Percentiles rank a stretch among this genome's conserved stretches.
phyloP scores from a whole-genome alignment of 2,797 vertebrate genomes.

The Apodemus agrarius region DNA sequence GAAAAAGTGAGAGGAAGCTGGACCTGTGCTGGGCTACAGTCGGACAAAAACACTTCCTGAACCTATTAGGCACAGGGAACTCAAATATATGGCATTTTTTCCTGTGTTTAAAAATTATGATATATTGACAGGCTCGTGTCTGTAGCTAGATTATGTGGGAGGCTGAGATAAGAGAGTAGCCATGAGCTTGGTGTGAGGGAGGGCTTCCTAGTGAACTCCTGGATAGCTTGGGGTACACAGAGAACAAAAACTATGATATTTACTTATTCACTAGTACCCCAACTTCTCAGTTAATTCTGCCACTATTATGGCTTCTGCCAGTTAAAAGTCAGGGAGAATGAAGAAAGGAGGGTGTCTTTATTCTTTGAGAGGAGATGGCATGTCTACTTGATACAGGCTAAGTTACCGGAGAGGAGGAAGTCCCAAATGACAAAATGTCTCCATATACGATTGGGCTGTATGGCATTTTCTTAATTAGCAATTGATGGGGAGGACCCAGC shows the following conservation, averaged over 20 bases:
- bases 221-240: background rate
- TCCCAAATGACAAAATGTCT: background rate
- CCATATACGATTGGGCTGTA: background rate
- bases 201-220: background rate
- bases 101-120: background rate
- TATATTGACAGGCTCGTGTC: background rate
- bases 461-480: background rate
- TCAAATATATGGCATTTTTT: background rate
- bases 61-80: background rate
- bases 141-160: no score
- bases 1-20: background rate
- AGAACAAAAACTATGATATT: background rate
- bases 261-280: background rate
- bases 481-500: background rate
- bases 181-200: background rate
- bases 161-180: background rate
- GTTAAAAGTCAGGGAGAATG: background rate
- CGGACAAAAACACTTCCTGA: background rate
- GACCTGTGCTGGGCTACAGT: background rate
- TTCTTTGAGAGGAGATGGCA: background rate
- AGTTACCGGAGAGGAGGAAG: background rate
- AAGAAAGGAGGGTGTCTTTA: background rate
- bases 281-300: background rate
- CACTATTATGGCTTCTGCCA: background rate
- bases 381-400: background rate